These are phyloP conservation scores for Drosophila equinoxialis DNA, from an alignment of 1,140 invertebrate genomes.

Conservation along the genomic window DNA sequence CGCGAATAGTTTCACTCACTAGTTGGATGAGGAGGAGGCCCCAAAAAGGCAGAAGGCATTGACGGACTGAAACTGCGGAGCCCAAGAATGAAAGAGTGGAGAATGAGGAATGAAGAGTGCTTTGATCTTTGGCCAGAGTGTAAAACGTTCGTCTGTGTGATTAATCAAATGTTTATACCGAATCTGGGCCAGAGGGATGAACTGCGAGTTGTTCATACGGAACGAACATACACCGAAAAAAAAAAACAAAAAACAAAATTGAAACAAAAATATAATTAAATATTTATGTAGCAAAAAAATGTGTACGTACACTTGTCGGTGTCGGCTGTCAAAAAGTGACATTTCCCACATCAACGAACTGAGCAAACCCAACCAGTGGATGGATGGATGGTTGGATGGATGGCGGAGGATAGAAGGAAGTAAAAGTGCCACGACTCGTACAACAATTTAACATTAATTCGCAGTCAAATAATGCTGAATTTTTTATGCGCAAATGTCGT, in stretches of 20 bases:
- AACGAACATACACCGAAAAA: slow-evolving; percentile 20
- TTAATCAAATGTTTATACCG: slow-evolving; percentile 76
- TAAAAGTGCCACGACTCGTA: slow-evolving; percentile 29
- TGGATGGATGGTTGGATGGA: slow-evolving; percentile 15
- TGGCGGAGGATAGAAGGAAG: background rate
- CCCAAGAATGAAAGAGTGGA: background rate
- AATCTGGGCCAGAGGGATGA: slow-evolving; percentile 6
- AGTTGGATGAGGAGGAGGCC: slow-evolving; percentile 11
- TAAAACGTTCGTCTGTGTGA: slow-evolving; percentile 55
- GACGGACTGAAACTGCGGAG: background rate
- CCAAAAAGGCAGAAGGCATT: slow-evolving; percentile 2
- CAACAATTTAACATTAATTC: slow-evolving; percentile 81
- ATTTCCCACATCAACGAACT: slow-evolving; percentile 75
- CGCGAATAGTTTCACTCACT: slow-evolving; percentile 79
- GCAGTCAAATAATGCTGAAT: slow-evolving; percentile 79
- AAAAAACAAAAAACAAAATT: slow-evolving; percentile 38
- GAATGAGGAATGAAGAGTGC: slow-evolving; percentile 40
- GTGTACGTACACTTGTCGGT: slow-evolving; percentile 76
- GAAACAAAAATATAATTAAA: slow-evolving; percentile 78
- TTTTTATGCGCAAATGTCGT: slow-evolving; percentile 81
- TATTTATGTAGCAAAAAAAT: slow-evolving; percentile 67
- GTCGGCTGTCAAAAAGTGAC: slow-evolving; percentile 71
- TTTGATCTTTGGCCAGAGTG: slow-evolving; percentile 67
- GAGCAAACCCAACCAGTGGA: slow-evolving; percentile 25
- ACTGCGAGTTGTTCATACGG: slow-evolving; percentile 2